Evolutionary conservation across 1,140 invertebrate genomes (phyloP), one percentile per base, ranked within the genome.

Genomic region (Armadillidium nasatum): DNA sequence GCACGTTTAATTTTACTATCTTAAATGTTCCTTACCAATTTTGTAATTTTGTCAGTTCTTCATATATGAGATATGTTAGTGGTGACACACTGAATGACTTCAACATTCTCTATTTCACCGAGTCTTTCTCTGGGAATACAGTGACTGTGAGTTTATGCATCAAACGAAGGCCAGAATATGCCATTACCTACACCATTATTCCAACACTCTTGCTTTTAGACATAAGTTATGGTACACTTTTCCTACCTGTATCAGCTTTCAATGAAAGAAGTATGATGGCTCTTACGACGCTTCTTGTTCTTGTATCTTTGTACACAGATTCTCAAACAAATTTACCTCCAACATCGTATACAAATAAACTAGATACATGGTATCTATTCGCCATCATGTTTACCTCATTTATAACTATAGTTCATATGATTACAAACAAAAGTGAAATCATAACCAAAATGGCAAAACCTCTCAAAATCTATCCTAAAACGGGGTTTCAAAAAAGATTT

Each of bases 221-320:
- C 21, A 71, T 71, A 13, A 33, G 69, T 22, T 71, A 71, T 22
- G 69, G 69, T 15, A 71, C 69, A 15, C 69, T 71, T 33, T 19
- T 22, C 13, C 4, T 71, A 13, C n/a, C 69, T n/a, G 23, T 22
- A 15, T 13, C 13, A 44, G 69, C 13, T 44, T 76, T 78, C 68
- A 69, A 75, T 46, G 71, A 76, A 45, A 69, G 77, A 0, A 71
- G 77, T 10, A 46, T 66, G n/a, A 75, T 78, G 77, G 75, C 73
- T 44, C 77, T 78, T 6, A 78, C 77, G 4, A 76, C 77, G 2
- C 69, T 78, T 13, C 67, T 78, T 11, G 77, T 72, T n/a, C 71
- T 78, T 10, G 46, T 78, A 33, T 72, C 77, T 19, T 60, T 78
- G 0, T 78, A 78, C 74, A 72, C 74, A 0, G 77, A 78, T 22